These are phyloP conservation scores for Molossus molossus DNA, from an alignment of 2,797 vertebrate species.

Conservation along the genomic window DNA sequence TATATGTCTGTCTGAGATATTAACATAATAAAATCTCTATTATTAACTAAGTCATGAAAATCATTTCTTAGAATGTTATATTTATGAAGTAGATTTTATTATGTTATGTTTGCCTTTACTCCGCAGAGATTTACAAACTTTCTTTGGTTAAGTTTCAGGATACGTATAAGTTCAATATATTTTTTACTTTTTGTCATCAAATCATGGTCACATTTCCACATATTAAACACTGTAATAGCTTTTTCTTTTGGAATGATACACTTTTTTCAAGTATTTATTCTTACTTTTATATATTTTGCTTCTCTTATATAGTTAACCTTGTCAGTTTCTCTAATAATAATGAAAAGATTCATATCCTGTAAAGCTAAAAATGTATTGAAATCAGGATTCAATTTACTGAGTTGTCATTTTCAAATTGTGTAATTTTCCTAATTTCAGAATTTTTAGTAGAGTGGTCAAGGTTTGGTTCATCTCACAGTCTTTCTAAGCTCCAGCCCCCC, in stretches of 20 bases:
- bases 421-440: not conserved
- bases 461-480: not conserved
- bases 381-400: conserved; percentile 16
- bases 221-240: conserved; percentile 24
- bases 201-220: not conserved
- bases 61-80: not conserved
- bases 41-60: not conserved
- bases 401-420: not conserved
- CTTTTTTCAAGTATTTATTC: not conserved
- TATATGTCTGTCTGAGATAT: not conserved
- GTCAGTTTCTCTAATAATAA: not conserved
- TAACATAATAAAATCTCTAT: conserved; percentile 41
- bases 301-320: conserved; percentile 19
- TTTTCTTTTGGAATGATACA: not conserved
- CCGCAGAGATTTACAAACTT: not conserved
- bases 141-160: conserved; percentile 22
- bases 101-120: not conserved
- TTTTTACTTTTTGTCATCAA: conserved; percentile 2
- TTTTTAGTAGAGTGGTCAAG: not conserved
- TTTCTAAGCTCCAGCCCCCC: not conserved
- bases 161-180: not conserved
- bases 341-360: not conserved
- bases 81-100: conserved; percentile 32
- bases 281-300: not conserved
- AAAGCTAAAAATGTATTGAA: not conserved